Conservation (phyloP, 2,113 vertebrate genomes). For the Prunella himalayana region DNA sequence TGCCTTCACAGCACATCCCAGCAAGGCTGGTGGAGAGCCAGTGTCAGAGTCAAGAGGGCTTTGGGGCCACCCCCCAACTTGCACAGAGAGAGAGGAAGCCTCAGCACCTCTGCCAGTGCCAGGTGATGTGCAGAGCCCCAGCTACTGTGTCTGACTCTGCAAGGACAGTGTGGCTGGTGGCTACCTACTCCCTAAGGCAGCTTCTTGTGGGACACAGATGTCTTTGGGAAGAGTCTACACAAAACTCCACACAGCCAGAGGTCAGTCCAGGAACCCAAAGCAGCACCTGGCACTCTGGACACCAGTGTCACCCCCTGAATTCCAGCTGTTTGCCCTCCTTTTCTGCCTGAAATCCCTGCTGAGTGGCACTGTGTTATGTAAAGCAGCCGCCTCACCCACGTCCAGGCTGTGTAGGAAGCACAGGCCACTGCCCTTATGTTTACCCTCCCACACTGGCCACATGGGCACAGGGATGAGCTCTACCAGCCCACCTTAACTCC, state of each 20-base stretch:
- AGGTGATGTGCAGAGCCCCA: rapidly evolving
- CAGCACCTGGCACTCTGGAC: background rate
- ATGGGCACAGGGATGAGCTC: background rate
- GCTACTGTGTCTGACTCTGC: background rate
- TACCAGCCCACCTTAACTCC: background rate
- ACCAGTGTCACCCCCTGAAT: background rate
- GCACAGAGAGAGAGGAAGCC: background rate
- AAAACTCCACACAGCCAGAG: background rate
- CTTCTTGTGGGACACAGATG: background rate
- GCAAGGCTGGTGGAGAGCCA: background rate
- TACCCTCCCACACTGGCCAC: background rate
- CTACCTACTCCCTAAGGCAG: background rate
- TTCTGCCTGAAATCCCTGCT: background rate
- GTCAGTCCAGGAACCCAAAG: background rate
- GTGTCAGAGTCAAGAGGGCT: background rate
- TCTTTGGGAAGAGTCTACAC: background rate
- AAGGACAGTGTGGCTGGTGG: background rate
- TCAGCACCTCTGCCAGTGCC: background rate
- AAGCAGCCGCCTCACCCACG: background rate
- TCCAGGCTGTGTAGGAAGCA: background rate
- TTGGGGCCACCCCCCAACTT: background rate
- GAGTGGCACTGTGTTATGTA: background rate
- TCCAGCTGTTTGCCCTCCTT: background rate
- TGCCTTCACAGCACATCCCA: background rate
- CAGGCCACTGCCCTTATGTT: background rate